Percentiles rank a stretch among this genome's conserved stretches.
These are phyloP conservation scores for Vulpes lagopus DNA, from an alignment of 2,113 vertebrate species.

Conservation along the genomic window DNA sequence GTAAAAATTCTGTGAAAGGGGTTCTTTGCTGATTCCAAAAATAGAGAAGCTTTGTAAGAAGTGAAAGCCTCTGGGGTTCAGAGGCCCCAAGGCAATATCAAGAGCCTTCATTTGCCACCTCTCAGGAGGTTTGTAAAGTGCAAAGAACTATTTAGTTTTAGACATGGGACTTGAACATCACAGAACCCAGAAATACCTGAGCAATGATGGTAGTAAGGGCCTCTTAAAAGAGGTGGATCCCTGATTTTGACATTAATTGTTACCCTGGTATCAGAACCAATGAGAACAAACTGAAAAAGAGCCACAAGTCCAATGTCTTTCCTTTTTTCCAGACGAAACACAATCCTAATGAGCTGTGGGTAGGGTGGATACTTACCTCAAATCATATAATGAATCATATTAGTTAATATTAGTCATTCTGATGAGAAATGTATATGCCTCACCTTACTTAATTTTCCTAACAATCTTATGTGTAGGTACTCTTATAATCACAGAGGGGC, in stretches of 20 bases:
- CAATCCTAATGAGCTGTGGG: not conserved
- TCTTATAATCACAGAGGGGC: not conserved
- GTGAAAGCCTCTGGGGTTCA: not conserved
- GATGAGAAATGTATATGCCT: not conserved
- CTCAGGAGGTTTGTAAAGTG: not conserved
- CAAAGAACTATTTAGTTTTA: not conserved
- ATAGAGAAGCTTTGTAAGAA: not conserved
- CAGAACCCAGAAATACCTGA: not conserved
- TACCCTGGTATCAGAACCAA: not conserved
- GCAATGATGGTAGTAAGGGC: not conserved
- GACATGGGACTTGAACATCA: not conserved
- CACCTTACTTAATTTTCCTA: constrained; percentile 40
- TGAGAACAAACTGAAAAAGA: not conserved
- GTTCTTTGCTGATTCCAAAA: not conserved
- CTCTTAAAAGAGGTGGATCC: not conserved
- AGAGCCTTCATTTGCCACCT: not conserved
- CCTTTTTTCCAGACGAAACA: not conserved
- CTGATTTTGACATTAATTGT: not conserved
- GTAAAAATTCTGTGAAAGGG: not conserved
- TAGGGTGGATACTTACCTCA: not conserved
- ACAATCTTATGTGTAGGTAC: not conserved
- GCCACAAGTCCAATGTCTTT: not conserved
- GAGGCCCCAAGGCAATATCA: not conserved
- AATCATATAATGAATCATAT: not conserved
- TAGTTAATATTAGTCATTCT: not conserved